Conservation (phyloP, 2,797 vertebrate species). For the Takifugu ocellatus region DNA sequence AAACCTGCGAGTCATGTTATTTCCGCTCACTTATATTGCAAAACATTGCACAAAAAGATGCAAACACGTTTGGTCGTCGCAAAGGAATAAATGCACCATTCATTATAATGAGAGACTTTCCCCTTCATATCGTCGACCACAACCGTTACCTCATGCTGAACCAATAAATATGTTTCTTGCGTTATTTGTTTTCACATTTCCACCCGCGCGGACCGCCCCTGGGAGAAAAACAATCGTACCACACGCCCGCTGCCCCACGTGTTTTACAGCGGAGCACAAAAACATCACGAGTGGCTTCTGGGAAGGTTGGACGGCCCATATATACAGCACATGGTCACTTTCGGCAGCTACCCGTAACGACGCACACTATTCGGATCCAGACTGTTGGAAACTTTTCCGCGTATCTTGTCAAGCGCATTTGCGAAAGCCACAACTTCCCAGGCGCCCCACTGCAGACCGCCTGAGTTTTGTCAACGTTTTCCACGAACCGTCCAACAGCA, state of each 20-base stretch:
- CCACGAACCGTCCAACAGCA: neutral
- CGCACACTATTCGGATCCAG: neutral
- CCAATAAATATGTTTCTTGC: neutral
- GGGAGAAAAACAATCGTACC: neutral
- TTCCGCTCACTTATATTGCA: neutral
- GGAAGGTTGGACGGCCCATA: conserved; percentile 12
- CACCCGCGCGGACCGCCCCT: conserved; percentile 10
- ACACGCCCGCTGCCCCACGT: conserved; percentile 42
- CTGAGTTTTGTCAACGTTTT: neutral
- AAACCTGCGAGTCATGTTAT: neutral
- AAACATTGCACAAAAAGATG: too few relatives aligned
- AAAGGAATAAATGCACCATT: neutral
- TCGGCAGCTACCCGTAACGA: conserved; percentile 2
- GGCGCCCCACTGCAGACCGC: neutral
- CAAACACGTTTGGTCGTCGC: neutral
- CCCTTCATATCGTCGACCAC: neutral
- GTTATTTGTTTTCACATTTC: conserved; percentile 11
- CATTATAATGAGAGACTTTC: neutral
- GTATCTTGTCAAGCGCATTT: neutral
- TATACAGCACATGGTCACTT: conserved; percentile 51
- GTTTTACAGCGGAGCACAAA: conserved; percentile 48
- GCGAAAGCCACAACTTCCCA: neutral
- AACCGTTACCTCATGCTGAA: neutral
- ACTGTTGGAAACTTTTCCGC: neutral
- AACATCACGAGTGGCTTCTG: conserved; percentile 61